Evolutionary conservation across 92 coral and sea anemone species (phyloP), one percentile per base, ranked within the genome.

Genomic region (Heteractis magnifica): DNA sequence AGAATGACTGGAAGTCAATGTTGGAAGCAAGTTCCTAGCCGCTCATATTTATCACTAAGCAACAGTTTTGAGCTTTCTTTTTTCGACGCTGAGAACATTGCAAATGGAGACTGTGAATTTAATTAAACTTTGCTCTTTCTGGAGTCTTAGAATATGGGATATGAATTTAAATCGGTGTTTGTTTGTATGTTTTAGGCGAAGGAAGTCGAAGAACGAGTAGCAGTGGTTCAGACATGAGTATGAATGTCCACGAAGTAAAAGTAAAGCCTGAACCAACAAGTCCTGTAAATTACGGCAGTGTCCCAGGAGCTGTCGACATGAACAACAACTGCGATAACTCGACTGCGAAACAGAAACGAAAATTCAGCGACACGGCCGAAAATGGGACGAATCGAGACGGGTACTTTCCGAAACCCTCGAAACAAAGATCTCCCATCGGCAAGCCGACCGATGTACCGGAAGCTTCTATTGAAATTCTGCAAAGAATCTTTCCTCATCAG

Each of bases 401-500:
- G 79, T 60, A 55, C 52, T 77, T 41, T 11, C 83, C 86, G 41
- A 87, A 89, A 65, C 59, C 78, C 10, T 84, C 91, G 41, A 89
- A 91, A 82, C 88, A 59, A 68, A 85, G 86, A 58, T 85, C 89
- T 56, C 87, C 82, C 13, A 72, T 88, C 6, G 84, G 87, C 44
- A 92, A 86, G 65, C 89, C 78, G 49, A 88, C 84, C 52, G 84
- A 85, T 78, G 76, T 87, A 18, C 87, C 86, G 56, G 87, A 86
- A 49, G 87, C 78, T 65, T 92, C 98, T 1, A 77, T 96, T 21
- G 98, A 94, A 71, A 86, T 96, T 6, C 88, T 96, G 5, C 94
- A 91, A 52, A 89, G 96, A 49, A 96, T 96, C 65, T 96, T 96
- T 76, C 99, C 99, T 26, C 96, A 96, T 19, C 99, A 96, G 84